A percentile compares a stretch with the other conserved stretches of the same genome.
Evolutionary conservation across 92 coral and sea anemone genomes (phyloP).

Genomic region (Ricordea florida): DNA sequence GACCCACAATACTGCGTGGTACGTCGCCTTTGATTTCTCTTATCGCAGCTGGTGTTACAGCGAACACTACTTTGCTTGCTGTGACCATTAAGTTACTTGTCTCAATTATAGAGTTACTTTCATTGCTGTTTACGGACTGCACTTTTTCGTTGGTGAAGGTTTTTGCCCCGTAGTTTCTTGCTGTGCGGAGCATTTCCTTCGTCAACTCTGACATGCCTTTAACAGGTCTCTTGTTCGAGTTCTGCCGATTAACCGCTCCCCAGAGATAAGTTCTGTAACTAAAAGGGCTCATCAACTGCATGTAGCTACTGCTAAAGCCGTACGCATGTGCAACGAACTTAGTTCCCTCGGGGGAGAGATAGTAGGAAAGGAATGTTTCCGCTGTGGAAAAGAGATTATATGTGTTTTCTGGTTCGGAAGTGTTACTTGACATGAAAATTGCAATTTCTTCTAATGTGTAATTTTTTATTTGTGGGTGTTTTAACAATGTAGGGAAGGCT

Average conservation of each 20-base stretch:
- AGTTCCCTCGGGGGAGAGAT: slow-evolving; percentile 26
- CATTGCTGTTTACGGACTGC: not conserved
- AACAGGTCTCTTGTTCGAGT: not conserved
- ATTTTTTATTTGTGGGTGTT: not conserved
- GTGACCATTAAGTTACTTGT: not conserved
- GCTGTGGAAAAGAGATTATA: not conserved
- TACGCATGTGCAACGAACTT: not conserved
- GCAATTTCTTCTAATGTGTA: not conserved
- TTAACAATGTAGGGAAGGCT: not conserved
- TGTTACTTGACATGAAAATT: not conserved
- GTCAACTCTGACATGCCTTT: no score
- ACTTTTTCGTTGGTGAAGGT: slow-evolving; percentile 9
- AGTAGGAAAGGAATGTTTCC: slow-evolving; percentile 6
- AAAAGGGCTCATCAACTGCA: not conserved
- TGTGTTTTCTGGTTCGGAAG: no score
- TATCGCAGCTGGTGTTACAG: slow-evolving; percentile 4
- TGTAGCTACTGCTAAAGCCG: slow-evolving; percentile 11
- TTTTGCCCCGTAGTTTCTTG: not conserved
- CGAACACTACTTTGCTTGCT: slow-evolving; percentile 10
- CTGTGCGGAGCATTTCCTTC: no score
- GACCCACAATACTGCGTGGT: not conserved
- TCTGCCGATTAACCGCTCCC: no score
- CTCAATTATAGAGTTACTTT: not conserved
- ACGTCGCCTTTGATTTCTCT: slow-evolving; percentile 18
- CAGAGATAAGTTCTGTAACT: slow-evolving; percentile 1